Evolutionary conservation across 2,797 vertebrate genomes (phyloP).

Genomic region (Neopelma chrysocephalum): DNA sequence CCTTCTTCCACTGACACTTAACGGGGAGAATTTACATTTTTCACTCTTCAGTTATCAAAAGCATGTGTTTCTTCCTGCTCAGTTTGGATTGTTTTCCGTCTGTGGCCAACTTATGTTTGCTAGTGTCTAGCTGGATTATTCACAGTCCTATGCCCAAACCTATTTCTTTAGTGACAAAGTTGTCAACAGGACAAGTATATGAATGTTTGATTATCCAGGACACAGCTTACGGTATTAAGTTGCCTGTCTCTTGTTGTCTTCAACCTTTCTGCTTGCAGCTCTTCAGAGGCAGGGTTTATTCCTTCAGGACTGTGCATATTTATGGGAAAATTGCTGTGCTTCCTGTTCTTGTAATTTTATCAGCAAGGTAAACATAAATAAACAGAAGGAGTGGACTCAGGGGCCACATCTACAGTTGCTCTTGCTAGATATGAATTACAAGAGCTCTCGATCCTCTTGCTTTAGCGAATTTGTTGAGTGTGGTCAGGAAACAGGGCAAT

Average conservation of each 20-base stretch:
- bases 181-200: neutral
- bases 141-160: neutral
- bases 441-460: neutral
- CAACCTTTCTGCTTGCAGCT: neutral
- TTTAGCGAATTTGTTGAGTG: neutral
- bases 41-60: neutral
- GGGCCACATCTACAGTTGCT: neutral
- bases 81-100: neutral
- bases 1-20: neutral
- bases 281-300: neutral
- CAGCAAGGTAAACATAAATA: neutral
- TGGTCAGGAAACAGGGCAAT: neutral
- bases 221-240: neutral
- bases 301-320: neutral
- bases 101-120: neutral
- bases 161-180: slow-evolving; percentile 12
- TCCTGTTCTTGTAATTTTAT: neutral
- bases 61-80: neutral
- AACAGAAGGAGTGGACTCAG: neutral
- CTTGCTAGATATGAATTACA: neutral
- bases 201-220: neutral
- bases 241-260: neutral
- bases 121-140: neutral
- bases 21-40: neutral
- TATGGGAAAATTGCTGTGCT: neutral